Conservation (phyloP, 2,113 vertebrate genomes). For the Pao palembangensis region DNA sequence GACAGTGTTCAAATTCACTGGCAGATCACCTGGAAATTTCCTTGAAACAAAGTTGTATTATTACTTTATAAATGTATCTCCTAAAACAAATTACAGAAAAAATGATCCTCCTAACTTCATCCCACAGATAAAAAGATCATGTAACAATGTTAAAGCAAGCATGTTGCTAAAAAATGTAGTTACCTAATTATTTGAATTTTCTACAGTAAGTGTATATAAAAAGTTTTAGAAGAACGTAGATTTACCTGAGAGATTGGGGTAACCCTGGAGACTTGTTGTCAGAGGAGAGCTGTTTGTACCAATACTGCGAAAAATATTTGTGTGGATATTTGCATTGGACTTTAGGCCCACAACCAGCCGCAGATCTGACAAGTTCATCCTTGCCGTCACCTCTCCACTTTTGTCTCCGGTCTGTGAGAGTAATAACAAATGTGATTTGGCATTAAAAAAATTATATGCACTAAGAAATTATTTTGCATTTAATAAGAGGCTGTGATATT, state of each 20-base stretch:
- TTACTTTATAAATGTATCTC: too few relatives aligned
- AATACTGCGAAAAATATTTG: conserved; percentile 78
- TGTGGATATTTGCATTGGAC: conserved; percentile 71
- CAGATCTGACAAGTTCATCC: conserved; percentile 91
- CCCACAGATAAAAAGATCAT: background rate
- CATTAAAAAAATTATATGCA: too few relatives aligned
- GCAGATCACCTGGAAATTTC: background rate
- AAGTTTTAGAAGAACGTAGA: background rate
- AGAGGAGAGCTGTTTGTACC: conserved; percentile 79
- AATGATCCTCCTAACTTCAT: background rate
- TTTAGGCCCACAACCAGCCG: conserved; percentile 86
- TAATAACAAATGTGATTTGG: background rate
- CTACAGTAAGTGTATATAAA: background rate
- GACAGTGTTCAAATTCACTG: background rate
- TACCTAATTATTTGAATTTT: too few relatives aligned
- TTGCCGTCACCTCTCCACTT: conserved; percentile 86
- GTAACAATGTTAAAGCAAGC: background rate
- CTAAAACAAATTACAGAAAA: too few relatives aligned
- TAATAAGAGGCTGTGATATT: too few relatives aligned
- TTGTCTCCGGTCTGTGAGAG: conserved; percentile 80
- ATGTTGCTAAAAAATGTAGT: background rate
- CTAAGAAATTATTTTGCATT: too few relatives aligned
- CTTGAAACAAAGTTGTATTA: too few relatives aligned
- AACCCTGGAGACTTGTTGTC: conserved; percentile 68
- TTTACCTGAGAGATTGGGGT: conserved; percentile 73